Percentiles rank a stretch among this genome's conserved stretches.
Conservation (phyloP, 2,888 invertebrate species). For the Tachystola acroxantha region DNA sequence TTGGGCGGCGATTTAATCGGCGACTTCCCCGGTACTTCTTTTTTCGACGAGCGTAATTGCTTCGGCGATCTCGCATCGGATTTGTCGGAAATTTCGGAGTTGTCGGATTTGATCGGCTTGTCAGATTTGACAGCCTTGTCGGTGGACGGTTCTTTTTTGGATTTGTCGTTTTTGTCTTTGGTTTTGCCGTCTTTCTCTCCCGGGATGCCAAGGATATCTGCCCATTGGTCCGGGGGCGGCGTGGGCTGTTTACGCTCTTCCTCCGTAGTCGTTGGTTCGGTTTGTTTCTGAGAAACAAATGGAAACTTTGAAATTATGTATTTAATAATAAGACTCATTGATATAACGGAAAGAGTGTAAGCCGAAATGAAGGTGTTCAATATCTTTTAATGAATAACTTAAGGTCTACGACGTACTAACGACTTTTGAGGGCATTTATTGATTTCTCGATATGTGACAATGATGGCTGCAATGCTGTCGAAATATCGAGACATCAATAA, state of each 20-base stretch:
- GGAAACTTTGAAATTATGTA: neutral
- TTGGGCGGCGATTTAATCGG: conserved; percentile 53
- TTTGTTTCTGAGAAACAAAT: conserved; percentile 12
- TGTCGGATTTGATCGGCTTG: conserved; percentile 20
- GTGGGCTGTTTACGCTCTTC: conserved; percentile 64
- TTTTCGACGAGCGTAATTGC: conserved; percentile 53
- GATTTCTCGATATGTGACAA: too few species aligned
- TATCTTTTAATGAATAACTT: too few species aligned
- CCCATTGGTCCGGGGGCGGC: conserved; percentile 69
- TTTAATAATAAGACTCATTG: too few species aligned
- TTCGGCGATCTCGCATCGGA: conserved; percentile 47
- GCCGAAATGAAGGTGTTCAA: too few species aligned
- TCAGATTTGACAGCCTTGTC: conserved; percentile 12
- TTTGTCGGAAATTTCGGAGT: conserved; percentile 35
- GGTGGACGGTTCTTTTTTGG: neutral
- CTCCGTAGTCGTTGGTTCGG: conserved; percentile 30
- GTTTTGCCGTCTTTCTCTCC: conserved; percentile 27
- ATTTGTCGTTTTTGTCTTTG: neutral
- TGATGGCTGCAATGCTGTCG: too few species aligned
- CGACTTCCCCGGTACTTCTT: conserved; percentile 41
- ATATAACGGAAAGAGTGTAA: too few species aligned
- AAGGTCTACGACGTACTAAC: too few species aligned
- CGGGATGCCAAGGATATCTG: conserved; percentile 67
- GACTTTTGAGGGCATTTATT: too few species aligned
- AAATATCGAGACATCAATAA: too few species aligned